Conservation (phyloP, 64 coral and sea anemone species). For the Montipora foliosa region DNA sequence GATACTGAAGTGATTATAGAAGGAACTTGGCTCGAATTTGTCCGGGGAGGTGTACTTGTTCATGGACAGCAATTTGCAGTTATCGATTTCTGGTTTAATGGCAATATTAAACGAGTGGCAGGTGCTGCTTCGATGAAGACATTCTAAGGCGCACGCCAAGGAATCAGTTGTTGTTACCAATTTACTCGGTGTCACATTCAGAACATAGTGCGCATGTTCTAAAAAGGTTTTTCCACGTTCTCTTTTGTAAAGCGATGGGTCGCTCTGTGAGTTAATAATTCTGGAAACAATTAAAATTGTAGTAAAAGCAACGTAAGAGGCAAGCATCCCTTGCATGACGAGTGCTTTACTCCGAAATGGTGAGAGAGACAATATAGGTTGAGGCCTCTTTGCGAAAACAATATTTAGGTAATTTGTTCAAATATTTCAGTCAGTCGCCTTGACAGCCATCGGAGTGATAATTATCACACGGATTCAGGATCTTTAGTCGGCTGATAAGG, state of each 20-base stretch:
- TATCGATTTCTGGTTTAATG: not conserved
- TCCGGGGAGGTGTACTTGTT: not conserved
- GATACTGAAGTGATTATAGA: constrained; percentile 5
- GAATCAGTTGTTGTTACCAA: not conserved
- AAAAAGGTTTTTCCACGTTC: not conserved
- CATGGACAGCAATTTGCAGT: not conserved
- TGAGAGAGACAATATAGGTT: too few species aligned
- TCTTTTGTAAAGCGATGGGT: not conserved
- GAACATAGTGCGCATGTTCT: not conserved
- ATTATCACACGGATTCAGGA: too few species aligned
- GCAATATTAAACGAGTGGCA: constrained; percentile 8
- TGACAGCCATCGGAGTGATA: too few species aligned
- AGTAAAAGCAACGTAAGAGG: not conserved
- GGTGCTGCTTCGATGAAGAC: not conserved
- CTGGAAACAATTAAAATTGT: not conserved
- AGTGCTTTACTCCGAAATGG: too few species aligned
- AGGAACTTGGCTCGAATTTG: constrained; percentile 3
- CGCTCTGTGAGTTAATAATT: not conserved
- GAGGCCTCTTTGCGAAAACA: too few species aligned
- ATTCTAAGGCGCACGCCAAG: constrained; percentile 1
- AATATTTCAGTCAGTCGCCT: too few species aligned
- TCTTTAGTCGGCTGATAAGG: too few species aligned
- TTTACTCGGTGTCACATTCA: not conserved
- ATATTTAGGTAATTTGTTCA: too few species aligned
- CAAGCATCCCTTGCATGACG: too few species aligned